Base-by-base conservation (phyloP, 37 sponge, comb jelly and placozoan genomes). In the Tethya wilhelma region DNA sequence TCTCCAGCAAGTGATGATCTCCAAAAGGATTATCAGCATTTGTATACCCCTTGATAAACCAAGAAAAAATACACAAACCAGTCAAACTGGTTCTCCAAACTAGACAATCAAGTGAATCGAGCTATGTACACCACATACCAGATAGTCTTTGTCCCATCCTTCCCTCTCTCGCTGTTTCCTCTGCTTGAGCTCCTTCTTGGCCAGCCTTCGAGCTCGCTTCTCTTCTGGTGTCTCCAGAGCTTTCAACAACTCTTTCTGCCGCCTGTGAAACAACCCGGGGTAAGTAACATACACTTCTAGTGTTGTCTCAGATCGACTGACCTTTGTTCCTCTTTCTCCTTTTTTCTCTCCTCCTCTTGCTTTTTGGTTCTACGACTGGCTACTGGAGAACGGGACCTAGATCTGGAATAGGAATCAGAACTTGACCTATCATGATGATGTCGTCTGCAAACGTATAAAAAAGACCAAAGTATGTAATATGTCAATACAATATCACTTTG, bases 11-110 rank as follows among this genome's bases (percentile, higher is more conserved):
- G 39, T 85, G 76, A 25, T 88, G 70, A 43, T 97, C 98, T 42
- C 98, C 98, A 84, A 97, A 97, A 8, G 96, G 96, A 79, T 97
- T 97, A 45, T 95, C 93, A 2, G 79, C 77, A 84, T 96, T 93
- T 29, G 95, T 93, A 77, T 96, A 93, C 19, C 73, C 97, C 89
- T 88, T 56, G 4, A 62, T 12, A 59, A 46, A 69, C 40, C 62
- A 38, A 26, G 30, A 59, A 6, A 55, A 14, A 69, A 36, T 33
- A 34, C 5, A 40, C 32, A 6, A 33, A 33, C 40, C 29, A 46
- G 14, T 26, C 23, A 19, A 17, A 49, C 17, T 49, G 55, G 14
- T 49, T 17, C 55, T 49, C 55, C 9, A 17, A 19, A 49, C 14
- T 9, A 49, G 55, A 49, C 9, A 49, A 49, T 11, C 17, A 49